Percentiles rank a stretch among this genome's conserved stretches.
Conservation (phyloP, 1,140 invertebrate genomes). For the Drosophila sucinea region DNA sequence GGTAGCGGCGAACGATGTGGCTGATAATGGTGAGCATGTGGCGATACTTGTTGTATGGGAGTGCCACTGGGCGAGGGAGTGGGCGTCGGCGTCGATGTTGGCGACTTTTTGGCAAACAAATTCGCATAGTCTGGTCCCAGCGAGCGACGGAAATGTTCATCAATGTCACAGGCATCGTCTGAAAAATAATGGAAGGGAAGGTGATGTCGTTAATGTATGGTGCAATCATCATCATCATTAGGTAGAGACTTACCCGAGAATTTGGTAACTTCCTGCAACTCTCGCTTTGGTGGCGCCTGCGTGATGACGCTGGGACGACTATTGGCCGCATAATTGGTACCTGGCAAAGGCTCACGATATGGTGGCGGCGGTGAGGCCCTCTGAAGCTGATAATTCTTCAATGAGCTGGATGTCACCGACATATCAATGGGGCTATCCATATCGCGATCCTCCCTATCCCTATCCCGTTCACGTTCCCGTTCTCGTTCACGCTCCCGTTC, state of each 20-base stretch:
- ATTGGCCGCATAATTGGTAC: slow-evolving; percentile 64
- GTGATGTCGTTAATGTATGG: not conserved
- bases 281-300: slow-evolving; percentile 82
- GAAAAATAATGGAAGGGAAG: slow-evolving; percentile 45
- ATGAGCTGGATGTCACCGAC: slow-evolving; percentile 77
- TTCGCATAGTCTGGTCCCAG: slow-evolving; percentile 94
- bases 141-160: slow-evolving; percentile 97
- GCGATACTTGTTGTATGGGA: slow-evolving; percentile 65
- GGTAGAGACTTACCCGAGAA: slow-evolving; percentile 57
- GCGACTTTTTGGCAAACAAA: slow-evolving; percentile 87
- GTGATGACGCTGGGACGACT: slow-evolving; percentile 83
- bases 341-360: slow-evolving; percentile 78
- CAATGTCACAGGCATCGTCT: slow-evolving; percentile 92
- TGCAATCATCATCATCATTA: not conserved
- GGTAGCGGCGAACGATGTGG: slow-evolving; percentile 52
- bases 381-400: slow-evolving; percentile 59
- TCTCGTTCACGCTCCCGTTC: not conserved
- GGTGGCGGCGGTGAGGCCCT: slow-evolving; percentile 79
- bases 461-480: slow-evolving; percentile 44
- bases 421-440: slow-evolving; percentile 83
- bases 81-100: slow-evolving; percentile 73
- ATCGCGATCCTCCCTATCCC: slow-evolving; percentile 44
- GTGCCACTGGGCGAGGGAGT: slow-evolving; percentile 69
- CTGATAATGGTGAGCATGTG: slow-evolving; percentile 58
- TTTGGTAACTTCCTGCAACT: slow-evolving; percentile 49